These are phyloP conservation scores for Apteryx mantelli DNA, from an alignment of 2,113 vertebrate species.

Conservation along the genomic window DNA sequence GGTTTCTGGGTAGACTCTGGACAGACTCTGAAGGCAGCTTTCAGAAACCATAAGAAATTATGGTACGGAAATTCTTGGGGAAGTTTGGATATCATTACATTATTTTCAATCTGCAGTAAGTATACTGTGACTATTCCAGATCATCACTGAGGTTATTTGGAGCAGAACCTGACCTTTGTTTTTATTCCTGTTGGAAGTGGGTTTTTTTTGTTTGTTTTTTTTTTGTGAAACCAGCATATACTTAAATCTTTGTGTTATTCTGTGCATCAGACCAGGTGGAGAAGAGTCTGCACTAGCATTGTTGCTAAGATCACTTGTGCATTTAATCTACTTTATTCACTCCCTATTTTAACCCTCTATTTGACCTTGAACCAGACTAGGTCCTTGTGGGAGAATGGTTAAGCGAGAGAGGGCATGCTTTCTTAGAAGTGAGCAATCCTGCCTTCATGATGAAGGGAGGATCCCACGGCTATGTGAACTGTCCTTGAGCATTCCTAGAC, in stretches of 20 bases:
- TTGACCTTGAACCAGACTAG: no score
- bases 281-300: background rate
- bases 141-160: background rate
- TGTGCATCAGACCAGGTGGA: background rate
- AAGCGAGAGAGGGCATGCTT: no score
- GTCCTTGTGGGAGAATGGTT: no score
- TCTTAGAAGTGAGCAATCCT: no score
- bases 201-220: background rate
- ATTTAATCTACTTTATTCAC: background rate
- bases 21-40: background rate
- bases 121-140: background rate
- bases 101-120: background rate
- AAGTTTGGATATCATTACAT: background rate
- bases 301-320: background rate
- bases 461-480: no score
- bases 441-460: no score
- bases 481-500: no score
- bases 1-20: background rate
- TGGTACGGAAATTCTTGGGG: background rate
- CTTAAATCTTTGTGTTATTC: background rate
- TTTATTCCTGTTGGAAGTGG: background rate
- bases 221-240: background rate
- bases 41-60: background rate
- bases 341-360: no score
- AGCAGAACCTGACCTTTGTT: background rate